phyloP scores from a whole-genome alignment of 2,113 vertebrate species.

The Peromyscus californicus region DNA sequence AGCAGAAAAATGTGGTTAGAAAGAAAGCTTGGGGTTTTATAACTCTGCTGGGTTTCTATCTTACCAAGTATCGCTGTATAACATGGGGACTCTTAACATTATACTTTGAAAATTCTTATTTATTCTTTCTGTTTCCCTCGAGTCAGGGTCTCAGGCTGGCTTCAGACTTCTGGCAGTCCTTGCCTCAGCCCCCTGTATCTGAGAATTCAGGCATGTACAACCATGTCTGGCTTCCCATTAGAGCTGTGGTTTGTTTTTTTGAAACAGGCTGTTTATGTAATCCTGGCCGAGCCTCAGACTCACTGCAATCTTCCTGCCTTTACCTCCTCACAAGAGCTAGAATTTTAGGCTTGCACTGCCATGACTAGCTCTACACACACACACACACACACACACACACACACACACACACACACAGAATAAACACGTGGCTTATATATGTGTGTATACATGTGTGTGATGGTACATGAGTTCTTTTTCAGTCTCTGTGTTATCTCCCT shows the following conservation, averaged over 20 bases:
- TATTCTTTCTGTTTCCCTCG: neutral
- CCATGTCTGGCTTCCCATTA: neutral
- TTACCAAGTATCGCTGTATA: neutral
- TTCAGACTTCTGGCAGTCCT: neutral
- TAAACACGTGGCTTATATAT: neutral
- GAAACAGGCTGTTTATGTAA: neutral
- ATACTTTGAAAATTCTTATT: neutral
- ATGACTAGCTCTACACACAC: neutral
- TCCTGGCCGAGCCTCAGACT: neutral
- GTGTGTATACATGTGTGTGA: neutral
- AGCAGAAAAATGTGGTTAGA: neutral
- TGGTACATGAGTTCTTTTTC: neutral
- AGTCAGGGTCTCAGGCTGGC: neutral
- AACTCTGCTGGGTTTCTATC: neutral
- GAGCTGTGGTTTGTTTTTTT: neutral
- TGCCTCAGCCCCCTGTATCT: neutral
- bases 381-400: neutral
- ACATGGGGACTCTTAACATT: neutral
- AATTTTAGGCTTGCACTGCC: neutral
- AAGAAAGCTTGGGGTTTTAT: conserved; percentile 1
- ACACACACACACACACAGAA: neutral
- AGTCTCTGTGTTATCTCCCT: neutral
- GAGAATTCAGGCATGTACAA: neutral
- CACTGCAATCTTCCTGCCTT: neutral
- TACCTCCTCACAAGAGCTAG: neutral